Conservation (phyloP, 1,140 invertebrate species). For the Andricus grossulariae region DNA sequence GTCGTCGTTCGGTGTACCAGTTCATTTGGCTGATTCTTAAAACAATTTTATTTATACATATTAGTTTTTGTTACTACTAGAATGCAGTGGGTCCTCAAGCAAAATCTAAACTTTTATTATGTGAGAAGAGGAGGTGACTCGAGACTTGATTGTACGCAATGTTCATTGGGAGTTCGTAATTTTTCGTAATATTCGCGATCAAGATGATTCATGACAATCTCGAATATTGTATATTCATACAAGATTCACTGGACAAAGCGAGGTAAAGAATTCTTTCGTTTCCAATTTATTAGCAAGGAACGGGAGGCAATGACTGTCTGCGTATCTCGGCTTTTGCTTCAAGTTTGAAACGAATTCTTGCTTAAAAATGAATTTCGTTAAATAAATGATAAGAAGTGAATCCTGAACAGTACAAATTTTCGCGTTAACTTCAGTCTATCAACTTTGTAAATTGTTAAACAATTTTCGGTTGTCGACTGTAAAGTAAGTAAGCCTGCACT, state of each 20-base stretch:
- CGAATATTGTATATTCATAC: not conserved
- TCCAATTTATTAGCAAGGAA: no score
- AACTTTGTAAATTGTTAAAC: no score
- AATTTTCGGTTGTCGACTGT: not conserved
- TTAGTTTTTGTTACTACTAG: constrained; percentile 40
- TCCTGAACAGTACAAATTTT: no score
- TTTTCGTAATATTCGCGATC: constrained; percentile 30
- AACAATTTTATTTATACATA: constrained; percentile 43
- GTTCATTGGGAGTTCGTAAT: constrained; percentile 29
- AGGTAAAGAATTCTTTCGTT: no score
- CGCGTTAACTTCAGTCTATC: no score
- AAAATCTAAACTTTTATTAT: constrained; percentile 35
- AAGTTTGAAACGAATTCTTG: no score
- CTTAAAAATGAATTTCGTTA: no score
- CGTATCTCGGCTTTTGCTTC: no score
- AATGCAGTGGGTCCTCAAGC: constrained; percentile 31
- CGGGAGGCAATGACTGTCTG: no score
- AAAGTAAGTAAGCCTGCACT: not conserved
- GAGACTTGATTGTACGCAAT: constrained; percentile 38
- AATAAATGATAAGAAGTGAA: no score
- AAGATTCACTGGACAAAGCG: no score
- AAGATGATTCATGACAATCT: constrained; percentile 35
- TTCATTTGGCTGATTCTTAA: constrained; percentile 4
- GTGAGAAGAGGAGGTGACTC: constrained; percentile 36
- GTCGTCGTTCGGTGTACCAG: constrained; percentile 20